Conservation (phyloP, 2,888 invertebrate genomes). For the Melitaea athalia region DNA sequence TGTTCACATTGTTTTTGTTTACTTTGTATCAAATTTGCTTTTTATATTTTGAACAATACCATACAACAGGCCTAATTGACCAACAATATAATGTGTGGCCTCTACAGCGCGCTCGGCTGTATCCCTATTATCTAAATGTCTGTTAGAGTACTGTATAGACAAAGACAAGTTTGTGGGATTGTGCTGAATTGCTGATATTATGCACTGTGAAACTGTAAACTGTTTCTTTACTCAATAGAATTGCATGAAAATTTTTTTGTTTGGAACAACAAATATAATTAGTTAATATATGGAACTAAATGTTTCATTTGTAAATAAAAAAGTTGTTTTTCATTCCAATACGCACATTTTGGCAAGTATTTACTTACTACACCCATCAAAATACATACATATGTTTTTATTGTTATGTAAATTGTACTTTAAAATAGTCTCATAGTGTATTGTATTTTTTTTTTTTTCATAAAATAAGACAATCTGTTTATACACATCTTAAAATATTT, state of each 20-base stretch:
- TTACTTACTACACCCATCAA: neutral
- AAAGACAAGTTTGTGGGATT: too few species aligned
- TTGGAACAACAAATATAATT: neutral
- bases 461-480: neutral
- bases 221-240: neutral
- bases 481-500: constrained; percentile 6
- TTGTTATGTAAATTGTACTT: neutral
- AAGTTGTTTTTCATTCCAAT: neutral
- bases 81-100: too few species aligned
- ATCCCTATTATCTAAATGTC: neutral
- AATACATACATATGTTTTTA: neutral
- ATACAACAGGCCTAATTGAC: too few species aligned
- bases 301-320: constrained; percentile 7
- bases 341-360: neutral
- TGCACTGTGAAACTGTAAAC: too few species aligned
- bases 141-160: too few species aligned
- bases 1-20: too few species aligned
- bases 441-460: neutral
- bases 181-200: too few species aligned
- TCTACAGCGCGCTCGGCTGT: neutral
- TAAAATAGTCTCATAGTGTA: neutral
- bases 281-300: neutral
- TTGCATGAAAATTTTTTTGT: neutral
- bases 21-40: neutral
- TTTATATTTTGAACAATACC: neutral